Conservation (phyloP, 2,888 invertebrate species). For the Cyclophora punctaria region DNA sequence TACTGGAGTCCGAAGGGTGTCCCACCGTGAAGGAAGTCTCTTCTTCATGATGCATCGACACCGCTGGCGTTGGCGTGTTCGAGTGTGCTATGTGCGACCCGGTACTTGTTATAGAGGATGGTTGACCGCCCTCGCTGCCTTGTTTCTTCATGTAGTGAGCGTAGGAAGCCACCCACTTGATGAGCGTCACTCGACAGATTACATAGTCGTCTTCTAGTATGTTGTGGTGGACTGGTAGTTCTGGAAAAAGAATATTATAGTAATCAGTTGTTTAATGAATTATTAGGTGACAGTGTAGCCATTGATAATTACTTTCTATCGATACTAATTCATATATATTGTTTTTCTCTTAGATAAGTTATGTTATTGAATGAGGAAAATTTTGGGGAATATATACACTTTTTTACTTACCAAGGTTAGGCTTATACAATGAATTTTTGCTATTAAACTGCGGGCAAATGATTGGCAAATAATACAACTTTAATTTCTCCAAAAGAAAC, state of each 20-base stretch:
- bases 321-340: too few relatives aligned
- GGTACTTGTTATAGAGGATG: slow-evolving; percentile 63
- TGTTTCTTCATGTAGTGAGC: slow-evolving; percentile 84
- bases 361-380: too few relatives aligned
- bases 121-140: slow-evolving; percentile 64
- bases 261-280: background rate
- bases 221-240: slow-evolving; percentile 84
- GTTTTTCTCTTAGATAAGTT: too few relatives aligned
- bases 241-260: slow-evolving; percentile 41
- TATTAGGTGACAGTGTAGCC: background rate
- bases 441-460: slow-evolving; percentile 91
- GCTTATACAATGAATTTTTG: slow-evolving; percentile 87
- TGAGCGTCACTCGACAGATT: slow-evolving; percentile 86
- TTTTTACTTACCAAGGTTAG: slow-evolving; percentile 79
- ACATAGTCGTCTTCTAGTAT: slow-evolving; percentile 80
- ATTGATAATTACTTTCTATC: too few relatives aligned
- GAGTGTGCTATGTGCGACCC: slow-evolving; percentile 59
- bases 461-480: slow-evolving; percentile 89
- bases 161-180: slow-evolving; percentile 92
- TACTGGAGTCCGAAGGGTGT: slow-evolving; percentile 66
- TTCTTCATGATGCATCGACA: slow-evolving; percentile 61
- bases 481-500: slow-evolving; percentile 93
- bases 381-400: too few relatives aligned
- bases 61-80: slow-evolving; percentile 53
- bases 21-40: slow-evolving; percentile 66